A percentile compares a stretch with the other conserved stretches of the same genome.
Evolutionary conservation across 1,140 invertebrate genomes (phyloP).

Genomic region (Holotrichia oblita): DNA sequence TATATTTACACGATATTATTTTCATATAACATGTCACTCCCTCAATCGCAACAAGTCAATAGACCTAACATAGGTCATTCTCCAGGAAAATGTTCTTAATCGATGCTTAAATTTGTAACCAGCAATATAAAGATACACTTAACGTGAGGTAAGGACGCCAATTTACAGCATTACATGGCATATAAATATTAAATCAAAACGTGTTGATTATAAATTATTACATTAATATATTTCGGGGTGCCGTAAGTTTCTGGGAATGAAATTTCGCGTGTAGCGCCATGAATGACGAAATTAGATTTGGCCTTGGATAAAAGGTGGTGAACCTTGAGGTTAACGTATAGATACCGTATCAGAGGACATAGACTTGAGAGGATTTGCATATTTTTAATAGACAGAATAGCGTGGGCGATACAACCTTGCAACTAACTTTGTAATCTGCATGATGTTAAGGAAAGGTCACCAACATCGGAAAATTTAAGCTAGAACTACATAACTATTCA

Average conservation of each 20-base stretch:
- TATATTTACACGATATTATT: too few species aligned
- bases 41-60: too few species aligned
- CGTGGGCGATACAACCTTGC: not conserved
- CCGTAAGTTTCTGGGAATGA: not conserved
- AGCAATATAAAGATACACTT: not conserved
- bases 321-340: not conserved
- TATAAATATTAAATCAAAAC: too few species aligned
- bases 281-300: constrained; percentile 11
- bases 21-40: too few species aligned
- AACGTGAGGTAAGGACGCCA: not conserved
- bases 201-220: not conserved
- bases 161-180: not conserved
- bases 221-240: not conserved
- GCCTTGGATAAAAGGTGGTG: constrained; percentile 24
- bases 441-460: not conserved
- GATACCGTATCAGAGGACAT: not conserved
- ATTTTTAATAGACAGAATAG: constrained; percentile 12
- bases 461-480: not conserved
- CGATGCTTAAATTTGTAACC: not conserved
- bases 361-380: not conserved
- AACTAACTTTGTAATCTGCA: not conserved
- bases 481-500: too few species aligned
- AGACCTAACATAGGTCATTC: too few species aligned
- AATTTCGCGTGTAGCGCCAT: not conserved
- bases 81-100: not conserved